phyloP scores from a whole-genome alignment of 2,797 vertebrate genomes.

The Rhodeus uyekii region DNA sequence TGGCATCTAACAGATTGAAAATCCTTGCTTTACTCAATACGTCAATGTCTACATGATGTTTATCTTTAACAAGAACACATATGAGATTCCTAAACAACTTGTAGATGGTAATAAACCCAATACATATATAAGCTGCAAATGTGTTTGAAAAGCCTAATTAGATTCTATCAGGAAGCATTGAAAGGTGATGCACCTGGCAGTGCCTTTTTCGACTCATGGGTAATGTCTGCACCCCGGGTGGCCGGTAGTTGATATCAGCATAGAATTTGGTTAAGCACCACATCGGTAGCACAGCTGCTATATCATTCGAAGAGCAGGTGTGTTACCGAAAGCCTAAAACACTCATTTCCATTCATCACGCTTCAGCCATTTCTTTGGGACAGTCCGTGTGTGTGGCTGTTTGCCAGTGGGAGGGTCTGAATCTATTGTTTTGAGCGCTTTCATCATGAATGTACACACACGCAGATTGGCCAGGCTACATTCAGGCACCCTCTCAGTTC shows the following conservation, averaged over 20 bases:
- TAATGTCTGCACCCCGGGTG: constrained; percentile 18
- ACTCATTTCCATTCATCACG: constrained; percentile 44
- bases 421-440: neutral
- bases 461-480: neutral
- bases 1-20: neutral
- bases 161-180: neutral
- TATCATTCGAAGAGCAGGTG: constrained; percentile 38
- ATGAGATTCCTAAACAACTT: neutral
- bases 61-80: neutral
- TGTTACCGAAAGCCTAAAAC: constrained; percentile 20
- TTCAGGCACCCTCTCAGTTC: neutral
- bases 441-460: constrained; percentile 9
- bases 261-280: constrained; percentile 11
- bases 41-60: neutral
- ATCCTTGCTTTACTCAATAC: neutral
- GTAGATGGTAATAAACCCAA: neutral
- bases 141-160: neutral
- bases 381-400: constrained; percentile 14
- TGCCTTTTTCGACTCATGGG: neutral
- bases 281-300: constrained; percentile 30
- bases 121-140: neutral
- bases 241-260: constrained; percentile 23
- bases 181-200: constrained; percentile 1
- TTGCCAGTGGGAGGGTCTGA: constrained; percentile 4
- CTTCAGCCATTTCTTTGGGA: constrained; percentile 31